Evolutionary conservation across 1,140 invertebrate genomes (phyloP), one percentile per base, ranked within the genome.

Genomic region (Arion vulgaris): DNA sequence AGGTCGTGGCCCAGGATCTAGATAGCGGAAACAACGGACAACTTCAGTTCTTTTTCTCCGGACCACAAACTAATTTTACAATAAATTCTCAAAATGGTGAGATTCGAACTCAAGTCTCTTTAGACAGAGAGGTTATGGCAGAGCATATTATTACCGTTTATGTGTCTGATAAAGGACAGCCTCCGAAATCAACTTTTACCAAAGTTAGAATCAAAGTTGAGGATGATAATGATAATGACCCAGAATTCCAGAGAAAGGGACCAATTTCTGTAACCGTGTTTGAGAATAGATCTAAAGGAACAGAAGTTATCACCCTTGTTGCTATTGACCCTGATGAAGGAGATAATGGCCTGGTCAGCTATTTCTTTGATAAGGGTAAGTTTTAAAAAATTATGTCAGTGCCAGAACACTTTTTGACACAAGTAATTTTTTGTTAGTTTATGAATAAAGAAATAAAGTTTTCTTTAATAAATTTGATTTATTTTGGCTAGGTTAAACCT

Each of bases 261-360:
- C 66, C 83, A 32, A 79, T 86, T n/a, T 73, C 49, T 5, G 84
- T 53, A 23, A 71, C 36, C 66, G 88, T 91, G 4, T 95, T 96
- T 87, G 98, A 99, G 92, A 99, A 99, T 93, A 93, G 95, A 79
- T 94, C 95, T 0, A 93, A 95, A 32, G 97, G 90, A 39, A 87
- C 97, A 74, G 96, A 97, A 94, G 98, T 99, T 80, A 98, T 97
- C 36, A 96, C 98, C 93, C 96, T 99, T 86, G 96, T 97, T 92
- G 98, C 98, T 36, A 96, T 97, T 72, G 98, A 99, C 93, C 97
- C 97, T 91, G 98, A 99, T 84, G 83, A 83, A 23, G 87, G 86
- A 11, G 86, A 88, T 53, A 92, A 92, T 87, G 89, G 89, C 28
- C 87, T 86, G 5, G 86, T 92, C 26, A 83, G 87, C 0, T 92